Percentiles rank a stretch among this genome's conserved stretches.
Evolutionary conservation across 2,888 invertebrate species (phyloP).

Genomic region (Eupithecia centaureata): DNA sequence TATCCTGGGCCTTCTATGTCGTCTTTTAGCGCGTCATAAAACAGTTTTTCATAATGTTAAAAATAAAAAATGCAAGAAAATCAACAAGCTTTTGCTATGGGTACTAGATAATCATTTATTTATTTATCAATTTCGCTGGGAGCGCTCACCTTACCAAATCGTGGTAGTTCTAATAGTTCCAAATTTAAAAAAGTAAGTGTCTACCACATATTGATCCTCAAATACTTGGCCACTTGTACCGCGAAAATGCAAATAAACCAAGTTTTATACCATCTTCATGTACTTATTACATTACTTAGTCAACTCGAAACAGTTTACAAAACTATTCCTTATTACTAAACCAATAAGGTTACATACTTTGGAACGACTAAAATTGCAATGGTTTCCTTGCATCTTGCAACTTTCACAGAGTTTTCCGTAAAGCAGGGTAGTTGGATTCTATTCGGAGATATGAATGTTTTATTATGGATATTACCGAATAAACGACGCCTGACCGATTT

Average conservation of each 20-base stretch:
- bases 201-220: not conserved
- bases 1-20: too few relatives aligned
- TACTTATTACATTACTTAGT: conserved; percentile 9
- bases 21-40: too few relatives aligned
- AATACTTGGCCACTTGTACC: not conserved
- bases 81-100: too few relatives aligned
- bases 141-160: not conserved
- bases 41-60: too few relatives aligned
- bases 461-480: conserved; percentile 31
- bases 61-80: too few relatives aligned
- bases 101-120: too few relatives aligned
- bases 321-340: conserved; percentile 29
- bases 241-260: conserved; percentile 1
- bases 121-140: too few relatives aligned
- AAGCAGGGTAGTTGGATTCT: conserved; percentile 43
- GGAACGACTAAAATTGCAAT: conserved; percentile 44
- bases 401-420: conserved; percentile 48
- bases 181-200: not conserved
- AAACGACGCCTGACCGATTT: conserved; percentile 20
- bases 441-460: conserved; percentile 44
- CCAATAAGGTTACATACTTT: conserved; percentile 33
- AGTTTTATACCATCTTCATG: not conserved
- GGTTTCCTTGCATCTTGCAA: conserved; percentile 48
- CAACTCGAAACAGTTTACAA: not conserved
- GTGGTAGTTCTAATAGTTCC: not conserved